phyloP scores from a whole-genome alignment of 2,113 vertebrate genomes.

The Ciconia maguari region DNA sequence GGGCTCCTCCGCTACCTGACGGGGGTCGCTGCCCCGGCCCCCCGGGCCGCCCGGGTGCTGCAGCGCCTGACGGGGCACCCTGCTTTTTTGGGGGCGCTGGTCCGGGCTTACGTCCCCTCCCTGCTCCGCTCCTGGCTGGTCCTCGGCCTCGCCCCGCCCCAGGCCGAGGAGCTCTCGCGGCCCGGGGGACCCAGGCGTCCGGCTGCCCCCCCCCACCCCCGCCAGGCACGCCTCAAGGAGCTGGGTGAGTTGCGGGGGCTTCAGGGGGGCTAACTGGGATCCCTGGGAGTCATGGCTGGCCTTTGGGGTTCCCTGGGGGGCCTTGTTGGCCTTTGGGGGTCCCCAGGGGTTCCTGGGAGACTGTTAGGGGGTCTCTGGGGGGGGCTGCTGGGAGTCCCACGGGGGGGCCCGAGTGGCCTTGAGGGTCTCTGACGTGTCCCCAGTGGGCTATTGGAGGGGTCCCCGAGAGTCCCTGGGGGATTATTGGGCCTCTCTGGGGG shows the following conservation, averaged over 20 bases:
- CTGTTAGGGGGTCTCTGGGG: neutral
- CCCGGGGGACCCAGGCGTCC: neutral
- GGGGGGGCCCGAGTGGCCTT: neutral
- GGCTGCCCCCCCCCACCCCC: neutral
- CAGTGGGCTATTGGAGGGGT: neutral
- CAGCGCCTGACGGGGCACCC: constrained; percentile 87
- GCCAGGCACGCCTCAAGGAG: constrained; percentile 36
- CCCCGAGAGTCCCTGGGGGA: no score
- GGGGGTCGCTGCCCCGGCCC: constrained; percentile 79
- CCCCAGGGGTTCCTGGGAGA: no score
- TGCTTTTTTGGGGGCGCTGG: constrained; percentile 84
- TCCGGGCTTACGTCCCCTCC: constrained; percentile 78
- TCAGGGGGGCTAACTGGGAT: neutral
- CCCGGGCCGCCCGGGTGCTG: constrained; percentile 81
- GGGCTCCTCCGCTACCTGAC: constrained; percentile 84
- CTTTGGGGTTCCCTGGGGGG: no score
- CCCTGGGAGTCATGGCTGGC: neutral
- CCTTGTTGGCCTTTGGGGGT: neutral
- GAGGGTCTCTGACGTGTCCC: neutral
- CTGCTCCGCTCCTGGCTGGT: constrained; percentile 79
- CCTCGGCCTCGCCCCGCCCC: neutral
- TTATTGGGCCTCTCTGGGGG: no score
- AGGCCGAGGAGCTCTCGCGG: neutral
- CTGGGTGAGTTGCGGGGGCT: constrained; percentile 29
- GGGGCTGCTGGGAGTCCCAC: neutral